A percentile compares a stretch with the other conserved stretches of the same genome.
These are phyloP conservation scores for Zhengitettix transpicula DNA, from an alignment of 2,888 invertebrate species.

Conservation along the genomic window DNA sequence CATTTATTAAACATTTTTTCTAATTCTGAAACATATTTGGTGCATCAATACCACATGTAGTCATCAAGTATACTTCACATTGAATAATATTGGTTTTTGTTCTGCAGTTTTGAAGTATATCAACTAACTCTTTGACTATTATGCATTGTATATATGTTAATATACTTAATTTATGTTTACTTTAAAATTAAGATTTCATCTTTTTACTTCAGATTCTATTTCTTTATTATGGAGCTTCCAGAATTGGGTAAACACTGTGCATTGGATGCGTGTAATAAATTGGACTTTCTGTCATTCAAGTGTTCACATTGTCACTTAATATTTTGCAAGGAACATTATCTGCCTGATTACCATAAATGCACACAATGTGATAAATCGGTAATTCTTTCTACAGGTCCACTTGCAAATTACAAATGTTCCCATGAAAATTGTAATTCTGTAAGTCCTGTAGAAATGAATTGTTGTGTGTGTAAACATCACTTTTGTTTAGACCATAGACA, in stretches of 20 bases:
- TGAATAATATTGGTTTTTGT: too few relatives aligned
- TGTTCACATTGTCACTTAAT: constrained; percentile 42
- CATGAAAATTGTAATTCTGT: constrained; percentile 37
- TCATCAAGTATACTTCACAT: too few relatives aligned
- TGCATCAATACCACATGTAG: too few relatives aligned
- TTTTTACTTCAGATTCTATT: too few relatives aligned
- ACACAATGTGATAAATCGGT: constrained; percentile 19
- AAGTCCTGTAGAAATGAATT: constrained; percentile 45
- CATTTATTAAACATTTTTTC: too few relatives aligned
- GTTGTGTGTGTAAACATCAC: constrained; percentile 46
- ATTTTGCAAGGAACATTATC: constrained; percentile 53
- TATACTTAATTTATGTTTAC: too few relatives aligned
- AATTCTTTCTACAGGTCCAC: constrained; percentile 20
- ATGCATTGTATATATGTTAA: too few relatives aligned
- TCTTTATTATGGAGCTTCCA: constrained; percentile 60
- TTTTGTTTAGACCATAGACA: constrained; percentile 53
- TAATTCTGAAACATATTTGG: too few relatives aligned
- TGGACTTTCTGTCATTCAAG: constrained; percentile 53
- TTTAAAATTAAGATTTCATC: too few relatives aligned
- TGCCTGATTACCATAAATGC: constrained; percentile 36
- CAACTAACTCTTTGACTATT: too few relatives aligned
- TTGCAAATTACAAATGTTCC: constrained; percentile 36
- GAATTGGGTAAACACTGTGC: constrained; percentile 48
- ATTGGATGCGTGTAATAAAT: constrained; percentile 40
- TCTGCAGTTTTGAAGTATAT: too few relatives aligned